Evolutionary conservation across 2,113 vertebrate species (phyloP).

Genomic region (Trogon surrucura): DNA sequence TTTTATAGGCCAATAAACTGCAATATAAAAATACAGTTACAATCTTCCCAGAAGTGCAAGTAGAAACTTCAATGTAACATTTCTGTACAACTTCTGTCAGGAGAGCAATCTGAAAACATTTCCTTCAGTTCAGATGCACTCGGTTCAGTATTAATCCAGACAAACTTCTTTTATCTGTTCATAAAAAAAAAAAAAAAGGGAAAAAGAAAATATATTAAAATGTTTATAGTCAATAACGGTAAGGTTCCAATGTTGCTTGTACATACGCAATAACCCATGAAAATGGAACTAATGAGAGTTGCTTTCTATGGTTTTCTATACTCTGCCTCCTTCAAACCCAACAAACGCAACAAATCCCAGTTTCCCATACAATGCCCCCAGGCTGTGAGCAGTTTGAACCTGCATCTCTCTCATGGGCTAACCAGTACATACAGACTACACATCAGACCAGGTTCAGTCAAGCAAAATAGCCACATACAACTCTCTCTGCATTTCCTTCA

Average conservation of each 20-base stretch:
- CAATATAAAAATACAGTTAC: background rate
- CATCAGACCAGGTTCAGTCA: background rate
- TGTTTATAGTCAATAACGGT: background rate
- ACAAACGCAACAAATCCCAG: background rate
- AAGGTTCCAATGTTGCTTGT: background rate
- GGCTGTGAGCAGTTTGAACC: background rate
- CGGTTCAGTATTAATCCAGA: background rate
- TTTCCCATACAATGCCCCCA: background rate
- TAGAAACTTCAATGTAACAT: slow-evolving; percentile 19
- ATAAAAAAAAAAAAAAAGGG: background rate
- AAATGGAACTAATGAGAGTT: background rate
- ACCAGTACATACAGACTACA: background rate
- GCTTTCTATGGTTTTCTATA: background rate
- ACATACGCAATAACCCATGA: background rate
- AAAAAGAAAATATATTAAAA: slow-evolving; percentile 1
- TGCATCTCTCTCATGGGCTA: background rate
- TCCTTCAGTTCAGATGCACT: slow-evolving; percentile 14
- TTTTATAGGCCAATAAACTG: slow-evolving; percentile 2
- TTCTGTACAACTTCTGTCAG: background rate
- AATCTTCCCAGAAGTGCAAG: slow-evolving; percentile 2
- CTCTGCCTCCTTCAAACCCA: background rate
- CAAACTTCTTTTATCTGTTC: slow-evolving; percentile 56
- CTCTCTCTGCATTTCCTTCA: background rate
- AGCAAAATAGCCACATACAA: background rate
- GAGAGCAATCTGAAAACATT: background rate